These are phyloP conservation scores for Myodes glareolus DNA, from an alignment of 2,113 vertebrate genomes.

Conservation along the genomic window DNA sequence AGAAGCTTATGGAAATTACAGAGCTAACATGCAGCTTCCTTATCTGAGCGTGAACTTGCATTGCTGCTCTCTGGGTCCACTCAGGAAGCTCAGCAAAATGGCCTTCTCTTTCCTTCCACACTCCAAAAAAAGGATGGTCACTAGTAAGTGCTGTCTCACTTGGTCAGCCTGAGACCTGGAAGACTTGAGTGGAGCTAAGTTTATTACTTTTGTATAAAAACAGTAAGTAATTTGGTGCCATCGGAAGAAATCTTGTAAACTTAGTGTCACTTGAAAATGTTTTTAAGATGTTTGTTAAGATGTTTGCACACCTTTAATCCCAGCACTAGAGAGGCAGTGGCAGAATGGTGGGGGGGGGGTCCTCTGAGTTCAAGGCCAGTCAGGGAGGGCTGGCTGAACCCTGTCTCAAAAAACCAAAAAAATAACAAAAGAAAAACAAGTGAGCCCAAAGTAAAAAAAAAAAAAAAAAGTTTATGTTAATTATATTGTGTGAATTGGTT, in stretches of 20 bases:
- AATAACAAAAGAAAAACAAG: background rate
- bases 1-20: background rate
- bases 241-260: conserved; percentile 39
- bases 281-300: conserved; percentile 53
- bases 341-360: too few relatives aligned
- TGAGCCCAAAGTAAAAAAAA: background rate
- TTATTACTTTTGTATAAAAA: conserved; percentile 3
- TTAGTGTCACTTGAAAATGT: conserved; percentile 52
- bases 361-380: background rate
- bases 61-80: conserved; percentile 22
- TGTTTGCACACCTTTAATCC: background rate
- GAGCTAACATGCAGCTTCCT: background rate
- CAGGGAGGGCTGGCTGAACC: background rate
- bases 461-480: background rate
- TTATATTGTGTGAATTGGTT: background rate
- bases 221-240: conserved; percentile 30
- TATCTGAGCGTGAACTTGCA: background rate
- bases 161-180: background rate
- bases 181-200: background rate
- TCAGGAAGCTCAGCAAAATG: background rate
- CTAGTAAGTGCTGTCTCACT: background rate
- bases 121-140: background rate
- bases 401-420: background rate
- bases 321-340: background rate
- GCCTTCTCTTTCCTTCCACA: background rate